phyloP scores from a whole-genome alignment of 2,113 vertebrate genomes.

The Pteronura brasiliensis region DNA sequence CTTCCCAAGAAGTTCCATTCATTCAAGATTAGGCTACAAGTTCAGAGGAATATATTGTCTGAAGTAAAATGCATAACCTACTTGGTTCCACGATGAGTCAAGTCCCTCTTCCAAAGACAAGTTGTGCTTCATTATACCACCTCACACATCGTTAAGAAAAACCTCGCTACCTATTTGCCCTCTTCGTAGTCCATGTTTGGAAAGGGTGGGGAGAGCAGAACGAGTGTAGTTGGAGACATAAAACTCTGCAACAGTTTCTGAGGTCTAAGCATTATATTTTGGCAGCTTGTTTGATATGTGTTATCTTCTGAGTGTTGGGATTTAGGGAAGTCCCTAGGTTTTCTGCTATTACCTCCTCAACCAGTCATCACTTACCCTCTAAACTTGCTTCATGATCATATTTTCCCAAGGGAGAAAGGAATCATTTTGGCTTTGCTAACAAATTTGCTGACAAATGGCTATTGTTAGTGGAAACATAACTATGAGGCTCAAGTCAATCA shows the following conservation, averaged over 20 bases:
- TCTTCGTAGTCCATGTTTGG: not conserved
- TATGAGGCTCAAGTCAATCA: not conserved
- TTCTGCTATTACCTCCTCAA: slow-evolving; percentile 8
- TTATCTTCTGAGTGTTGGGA: slow-evolving; percentile 8
- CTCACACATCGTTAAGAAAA: slow-evolving; percentile 28
- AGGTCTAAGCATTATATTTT: slow-evolving; percentile 32
- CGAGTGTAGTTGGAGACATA: not conserved
- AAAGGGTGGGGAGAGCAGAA: not conserved
- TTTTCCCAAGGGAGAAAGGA: slow-evolving; percentile 12
- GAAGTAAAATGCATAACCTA: slow-evolving; percentile 30
- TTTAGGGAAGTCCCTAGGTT: slow-evolving; percentile 43
- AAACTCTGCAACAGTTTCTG: not conserved
- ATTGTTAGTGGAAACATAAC: not conserved
- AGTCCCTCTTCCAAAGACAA: slow-evolving; percentile 24
- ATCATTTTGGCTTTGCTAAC: slow-evolving; percentile 23
- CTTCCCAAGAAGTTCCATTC: not conserved
- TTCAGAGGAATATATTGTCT: not conserved
- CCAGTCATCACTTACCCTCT: not conserved
- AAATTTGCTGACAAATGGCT: not conserved
- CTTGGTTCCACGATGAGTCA: slow-evolving; percentile 29
- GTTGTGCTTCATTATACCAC: not conserved
- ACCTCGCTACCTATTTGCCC: not conserved
- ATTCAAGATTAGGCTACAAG: not conserved
- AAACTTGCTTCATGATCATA: not conserved
- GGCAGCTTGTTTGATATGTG: slow-evolving; percentile 15